Conservation (phyloP, 2,888 invertebrate genomes). For the Phragmatobia fuliginosa region DNA sequence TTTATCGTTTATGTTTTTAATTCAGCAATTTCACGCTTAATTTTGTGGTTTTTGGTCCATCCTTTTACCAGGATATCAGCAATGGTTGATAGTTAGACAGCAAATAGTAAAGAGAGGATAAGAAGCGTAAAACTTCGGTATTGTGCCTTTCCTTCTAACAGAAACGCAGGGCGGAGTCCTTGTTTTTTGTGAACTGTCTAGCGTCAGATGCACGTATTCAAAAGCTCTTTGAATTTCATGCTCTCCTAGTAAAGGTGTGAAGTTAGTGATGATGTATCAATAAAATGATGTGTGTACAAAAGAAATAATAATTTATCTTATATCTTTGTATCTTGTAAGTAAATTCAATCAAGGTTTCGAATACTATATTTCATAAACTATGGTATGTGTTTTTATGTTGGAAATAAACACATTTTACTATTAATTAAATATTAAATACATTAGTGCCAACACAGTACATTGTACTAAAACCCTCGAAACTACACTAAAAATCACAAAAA, state of each 20-base stretch:
- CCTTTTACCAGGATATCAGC: constrained; percentile 20
- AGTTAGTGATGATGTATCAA: not conserved
- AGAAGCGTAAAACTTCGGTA: not conserved
- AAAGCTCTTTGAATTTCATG: not conserved
- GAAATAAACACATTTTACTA: too few species aligned
- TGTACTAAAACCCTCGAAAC: too few species aligned
- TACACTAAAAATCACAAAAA: too few species aligned
- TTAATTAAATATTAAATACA: too few species aligned
- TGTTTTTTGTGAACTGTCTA: not conserved
- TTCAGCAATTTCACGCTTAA: constrained; percentile 1
- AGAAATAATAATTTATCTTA: too few species aligned
- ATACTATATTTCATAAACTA: too few species aligned
- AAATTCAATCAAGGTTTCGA: too few species aligned
- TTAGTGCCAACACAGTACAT: too few species aligned
- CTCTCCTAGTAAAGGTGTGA: constrained; percentile 6
- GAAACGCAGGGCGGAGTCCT: not conserved
- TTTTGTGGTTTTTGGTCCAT: constrained; percentile 9
- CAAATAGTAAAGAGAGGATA: not conserved
- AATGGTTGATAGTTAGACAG: not conserved
- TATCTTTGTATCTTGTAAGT: too few species aligned
- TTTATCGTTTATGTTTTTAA: not conserved
- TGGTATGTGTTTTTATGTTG: too few species aligned
- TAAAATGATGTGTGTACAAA: too few species aligned
- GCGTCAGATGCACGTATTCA: not conserved
- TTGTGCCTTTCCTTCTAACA: not conserved